Evolutionary conservation across 2,113 vertebrate species (phyloP).

Genomic region (Rhegmatorhina hoffmannsi): DNA sequence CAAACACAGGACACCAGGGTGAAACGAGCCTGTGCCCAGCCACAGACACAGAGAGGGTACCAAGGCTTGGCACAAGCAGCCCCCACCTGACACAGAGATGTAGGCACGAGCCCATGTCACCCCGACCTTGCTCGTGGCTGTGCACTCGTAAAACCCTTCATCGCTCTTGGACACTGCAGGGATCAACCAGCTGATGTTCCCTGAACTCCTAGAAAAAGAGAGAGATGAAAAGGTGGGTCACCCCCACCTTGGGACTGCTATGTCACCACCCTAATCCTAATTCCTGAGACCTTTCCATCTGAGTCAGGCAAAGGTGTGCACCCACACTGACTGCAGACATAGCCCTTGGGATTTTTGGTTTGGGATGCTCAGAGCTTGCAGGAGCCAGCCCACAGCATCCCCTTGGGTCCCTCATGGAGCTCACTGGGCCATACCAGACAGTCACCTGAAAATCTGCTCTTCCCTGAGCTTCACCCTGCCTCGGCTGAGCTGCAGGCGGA

Average conservation of each 20-base stretch:
- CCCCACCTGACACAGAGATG: slow-evolving; percentile 84
- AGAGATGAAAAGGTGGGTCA: neutral
- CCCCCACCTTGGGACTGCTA: neutral
- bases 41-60: fast-evolving
- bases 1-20: fast-evolving
- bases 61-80: fast-evolving
- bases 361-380: neutral
- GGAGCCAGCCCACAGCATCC: neutral
- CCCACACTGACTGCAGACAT: fast-evolving
- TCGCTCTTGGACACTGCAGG: slow-evolving; percentile 75
- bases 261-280: neutral
- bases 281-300: too few species aligned
- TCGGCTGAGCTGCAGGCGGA: slow-evolving; percentile 81
- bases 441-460: slow-evolving; percentile 83
- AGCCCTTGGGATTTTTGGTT: neutral
- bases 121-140: slow-evolving; percentile 80
- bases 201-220: slow-evolving; percentile 72
- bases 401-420: fast-evolving
- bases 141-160: slow-evolving; percentile 86
- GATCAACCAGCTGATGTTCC: slow-evolving; percentile 88
- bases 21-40: neutral
- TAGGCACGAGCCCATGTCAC: slow-evolving; percentile 76
- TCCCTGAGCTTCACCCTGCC: slow-evolving; percentile 77
- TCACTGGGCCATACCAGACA: neutral
- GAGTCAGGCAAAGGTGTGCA: neutral